Evolutionary conservation across 2,113 vertebrate genomes (phyloP).

Genomic region (Guaruba guarouba): DNA sequence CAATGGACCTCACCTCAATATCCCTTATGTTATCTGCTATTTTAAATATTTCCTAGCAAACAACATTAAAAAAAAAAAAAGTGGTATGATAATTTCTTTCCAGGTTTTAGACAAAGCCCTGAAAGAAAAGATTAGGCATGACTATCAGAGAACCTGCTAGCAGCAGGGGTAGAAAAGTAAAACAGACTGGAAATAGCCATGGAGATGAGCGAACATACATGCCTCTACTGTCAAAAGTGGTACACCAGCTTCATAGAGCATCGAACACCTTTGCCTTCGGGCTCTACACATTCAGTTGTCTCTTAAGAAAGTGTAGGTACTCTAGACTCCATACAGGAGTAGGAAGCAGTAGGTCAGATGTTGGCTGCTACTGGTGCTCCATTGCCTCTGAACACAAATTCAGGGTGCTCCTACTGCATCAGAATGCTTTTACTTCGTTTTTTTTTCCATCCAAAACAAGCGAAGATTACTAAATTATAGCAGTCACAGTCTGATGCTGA

Average conservation of each 20-base stretch:
- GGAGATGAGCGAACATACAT: neutral
- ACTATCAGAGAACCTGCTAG: neutral
- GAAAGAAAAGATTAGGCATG: neutral
- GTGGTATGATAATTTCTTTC: neutral
- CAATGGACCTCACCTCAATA: neutral
- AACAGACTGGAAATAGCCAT: fast-evolving
- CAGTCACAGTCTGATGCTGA: neutral
- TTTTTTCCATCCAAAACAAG: neutral
- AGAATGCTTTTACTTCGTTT: neutral
- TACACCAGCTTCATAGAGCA: neutral
- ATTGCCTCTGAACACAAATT: neutral
- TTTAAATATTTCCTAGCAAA: neutral
- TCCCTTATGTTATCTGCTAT: neutral
- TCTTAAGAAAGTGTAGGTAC: neutral
- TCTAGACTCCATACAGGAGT: neutral
- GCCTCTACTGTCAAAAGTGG: neutral
- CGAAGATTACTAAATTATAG: neutral
- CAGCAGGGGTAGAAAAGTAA: neutral
- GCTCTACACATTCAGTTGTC: neutral
- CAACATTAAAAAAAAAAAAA: neutral
- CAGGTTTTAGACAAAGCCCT: neutral
- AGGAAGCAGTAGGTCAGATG: neutral
- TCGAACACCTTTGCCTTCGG: neutral
- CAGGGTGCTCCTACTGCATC: neutral
- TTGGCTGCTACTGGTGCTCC: neutral